These are phyloP conservation scores for Drosophila neoperkinsi DNA, from an alignment of 2,888 invertebrate species.

Conservation along the genomic window DNA sequence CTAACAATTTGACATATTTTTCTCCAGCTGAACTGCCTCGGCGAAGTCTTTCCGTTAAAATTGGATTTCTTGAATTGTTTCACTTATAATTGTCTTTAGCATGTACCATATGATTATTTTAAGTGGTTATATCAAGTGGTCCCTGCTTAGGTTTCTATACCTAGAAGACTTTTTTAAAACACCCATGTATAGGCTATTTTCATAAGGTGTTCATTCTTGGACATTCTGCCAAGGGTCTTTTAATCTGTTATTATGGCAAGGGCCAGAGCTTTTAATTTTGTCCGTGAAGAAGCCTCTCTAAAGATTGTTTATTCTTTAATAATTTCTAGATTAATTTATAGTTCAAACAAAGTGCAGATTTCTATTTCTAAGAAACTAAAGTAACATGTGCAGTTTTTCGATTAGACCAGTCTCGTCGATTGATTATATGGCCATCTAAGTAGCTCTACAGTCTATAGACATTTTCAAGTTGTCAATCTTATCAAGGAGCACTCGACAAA, in stretches of 20 bases:
- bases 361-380: background rate
- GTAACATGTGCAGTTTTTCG: slow-evolving; percentile 9
- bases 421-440: slow-evolving; percentile 13
- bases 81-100: background rate
- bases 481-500: slow-evolving; percentile 21
- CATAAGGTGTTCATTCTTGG: background rate
- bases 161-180: background rate
- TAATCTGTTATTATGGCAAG: background rate
- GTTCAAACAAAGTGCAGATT: background rate
- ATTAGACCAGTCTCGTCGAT: background rate
- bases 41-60: background rate
- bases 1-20: background rate
- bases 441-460: background rate
- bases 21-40: background rate
- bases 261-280: background rate
- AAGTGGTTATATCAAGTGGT: background rate
- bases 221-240: background rate
- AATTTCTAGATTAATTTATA: background rate
- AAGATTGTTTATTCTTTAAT: background rate
- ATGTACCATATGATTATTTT: background rate
- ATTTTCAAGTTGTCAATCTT: slow-evolving; percentile 25
- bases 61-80: background rate
- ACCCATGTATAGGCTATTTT: background rate
- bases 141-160: background rate
- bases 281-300: too few species aligned